Base-by-base conservation (phyloP, 2,113 vertebrate genomes). In the Coregonus clupeaformis region DNA sequence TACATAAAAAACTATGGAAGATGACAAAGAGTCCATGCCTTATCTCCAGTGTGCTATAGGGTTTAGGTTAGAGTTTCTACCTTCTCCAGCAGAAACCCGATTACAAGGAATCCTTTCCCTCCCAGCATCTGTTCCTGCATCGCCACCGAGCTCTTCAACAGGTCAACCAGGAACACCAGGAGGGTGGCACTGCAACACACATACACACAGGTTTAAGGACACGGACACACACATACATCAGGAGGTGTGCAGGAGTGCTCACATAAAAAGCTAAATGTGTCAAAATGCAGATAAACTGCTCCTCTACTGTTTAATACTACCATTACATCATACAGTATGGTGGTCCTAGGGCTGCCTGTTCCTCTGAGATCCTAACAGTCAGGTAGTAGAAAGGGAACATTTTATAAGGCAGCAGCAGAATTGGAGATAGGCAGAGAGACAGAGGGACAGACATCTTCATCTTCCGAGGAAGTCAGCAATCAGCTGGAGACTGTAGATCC, bases 71-170 rank as follows among this genome's bases (percentile, higher is more conserved):
- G 11, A 14, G 11, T 49, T 49, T 52, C 49, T 52, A 98, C 97
- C 96, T 99, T 99, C 93, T 99, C 98, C 57, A 99, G 94, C 68
- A 99, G 94, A 88, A 99, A 99, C 69, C 98, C 98, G 78, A 99
- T 99, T 80, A 99, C 98, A 86, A 99, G 91, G 83, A 99, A 99
- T 84, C 98, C 98, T 90, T 99, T 99, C 82, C 98, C 97, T 77
- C 97, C 98, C 70, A 99, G 91, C 97, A 99, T 99, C 88, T 99
- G 98, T 72, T 99, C 98, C 91, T 99, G 98, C 98, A 99, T 99
- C 88, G 98, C 98, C 82, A 99, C 98, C 12, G 98, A 99, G 91
- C 98, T 99, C 93, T 99, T 99, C 86, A 99, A 87, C 80, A 99
- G 94, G 85, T 99, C 98, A 91, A 99, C 95, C 90, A 99, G 89